phyloP scores from a whole-genome alignment of 2,113 vertebrate species.

The Odobenus rosmarus region DNA sequence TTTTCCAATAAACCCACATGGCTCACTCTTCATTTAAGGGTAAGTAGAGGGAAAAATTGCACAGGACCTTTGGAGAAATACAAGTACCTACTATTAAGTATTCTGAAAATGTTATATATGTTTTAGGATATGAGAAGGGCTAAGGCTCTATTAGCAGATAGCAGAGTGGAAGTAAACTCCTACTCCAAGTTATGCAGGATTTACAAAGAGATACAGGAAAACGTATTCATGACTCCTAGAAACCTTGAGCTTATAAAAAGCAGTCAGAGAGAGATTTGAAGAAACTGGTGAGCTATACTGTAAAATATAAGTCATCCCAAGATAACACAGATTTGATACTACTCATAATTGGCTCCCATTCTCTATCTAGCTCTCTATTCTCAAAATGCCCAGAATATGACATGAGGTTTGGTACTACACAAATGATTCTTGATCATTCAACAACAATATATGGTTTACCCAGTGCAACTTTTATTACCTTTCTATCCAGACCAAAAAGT shows the following conservation, averaged over 20 bases:
- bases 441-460: not conserved
- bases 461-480: not conserved
- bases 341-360: not conserved
- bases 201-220: not conserved
- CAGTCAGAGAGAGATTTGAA: not conserved
- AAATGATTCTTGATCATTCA: not conserved
- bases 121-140: not conserved
- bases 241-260: not conserved
- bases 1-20: not conserved
- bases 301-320: not conserved
- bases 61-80: not conserved
- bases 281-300: not conserved
- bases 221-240: not conserved
- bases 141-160: not conserved
- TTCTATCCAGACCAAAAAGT: not conserved
- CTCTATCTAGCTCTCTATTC: not conserved
- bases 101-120: not conserved
- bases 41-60: no score
- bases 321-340: not conserved
- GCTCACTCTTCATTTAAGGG: not conserved
- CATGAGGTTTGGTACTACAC: not conserved
- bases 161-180: not conserved
- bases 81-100: not conserved
- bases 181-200: not conserved
- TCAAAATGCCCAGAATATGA: not conserved